Conservation (phyloP, 1,140 invertebrate genomes). For the Temnothorax longispinosus region DNA sequence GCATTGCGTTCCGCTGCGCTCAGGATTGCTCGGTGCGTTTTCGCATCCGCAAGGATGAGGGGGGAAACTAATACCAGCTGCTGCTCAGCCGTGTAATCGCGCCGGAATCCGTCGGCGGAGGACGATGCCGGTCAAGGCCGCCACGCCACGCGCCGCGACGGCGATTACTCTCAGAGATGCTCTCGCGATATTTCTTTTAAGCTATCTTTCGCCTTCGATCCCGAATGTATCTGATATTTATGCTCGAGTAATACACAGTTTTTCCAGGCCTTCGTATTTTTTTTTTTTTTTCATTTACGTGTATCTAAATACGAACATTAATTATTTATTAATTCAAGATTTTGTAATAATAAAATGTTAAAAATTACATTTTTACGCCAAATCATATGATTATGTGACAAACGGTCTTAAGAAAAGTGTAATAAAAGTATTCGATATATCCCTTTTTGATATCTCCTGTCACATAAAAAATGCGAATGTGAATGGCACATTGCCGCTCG, state of each 20-base stretch:
- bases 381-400: background rate
- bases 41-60: slow-evolving; percentile 24
- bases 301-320: background rate
- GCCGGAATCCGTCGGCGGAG: slow-evolving; percentile 31
- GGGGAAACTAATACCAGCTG: slow-evolving; percentile 16
- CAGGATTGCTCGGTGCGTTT: slow-evolving; percentile 29
- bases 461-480: background rate
- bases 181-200: slow-evolving; percentile 17
- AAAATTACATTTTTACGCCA: background rate
- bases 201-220: background rate
- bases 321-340: background rate
- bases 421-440: background rate
- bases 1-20: slow-evolving; percentile 26
- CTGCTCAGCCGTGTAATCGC: slow-evolving; percentile 28
- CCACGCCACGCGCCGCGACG: slow-evolving; percentile 13
- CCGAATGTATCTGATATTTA: background rate
- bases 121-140: slow-evolving; percentile 47
- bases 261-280: background rate
- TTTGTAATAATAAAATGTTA: background rate
- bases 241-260: background rate
- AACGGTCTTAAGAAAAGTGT: background rate
- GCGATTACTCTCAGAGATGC: slow-evolving; percentile 14
- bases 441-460: background rate
- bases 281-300: background rate
- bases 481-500: slow-evolving; percentile 15